Percentiles rank a stretch among this genome's conserved stretches.
Conservation (phyloP, 2,888 invertebrate species). For the Eutolmus rufibarbis region DNA sequence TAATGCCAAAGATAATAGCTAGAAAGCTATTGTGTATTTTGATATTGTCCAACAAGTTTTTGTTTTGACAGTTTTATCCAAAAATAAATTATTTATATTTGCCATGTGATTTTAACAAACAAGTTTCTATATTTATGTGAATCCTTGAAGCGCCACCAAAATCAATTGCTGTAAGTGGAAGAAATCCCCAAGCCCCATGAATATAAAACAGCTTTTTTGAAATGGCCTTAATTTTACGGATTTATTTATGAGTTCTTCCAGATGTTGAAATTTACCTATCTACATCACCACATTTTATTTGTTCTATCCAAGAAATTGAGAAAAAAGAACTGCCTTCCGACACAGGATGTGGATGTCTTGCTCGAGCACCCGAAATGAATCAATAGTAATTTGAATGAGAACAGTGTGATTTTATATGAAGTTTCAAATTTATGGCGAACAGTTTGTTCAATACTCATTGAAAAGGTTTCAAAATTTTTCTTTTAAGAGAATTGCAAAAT, state of each 20-base stretch:
- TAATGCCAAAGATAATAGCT: background rate
- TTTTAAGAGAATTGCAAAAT: background rate
- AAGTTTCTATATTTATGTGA: background rate
- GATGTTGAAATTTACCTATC: background rate
- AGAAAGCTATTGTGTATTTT: background rate
- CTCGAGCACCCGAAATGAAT: background rate
- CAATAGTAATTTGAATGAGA: background rate
- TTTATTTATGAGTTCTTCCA: background rate
- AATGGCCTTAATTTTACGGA: background rate
- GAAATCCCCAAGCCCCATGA: background rate
- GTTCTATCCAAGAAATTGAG: background rate
- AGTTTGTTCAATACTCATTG: background rate
- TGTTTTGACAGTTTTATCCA: background rate
- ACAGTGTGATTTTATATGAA: background rate
- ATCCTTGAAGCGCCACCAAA: background rate
- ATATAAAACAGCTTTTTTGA: background rate
- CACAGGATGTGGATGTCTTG: background rate
- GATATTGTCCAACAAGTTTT: background rate
- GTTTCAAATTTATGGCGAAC: background rate
- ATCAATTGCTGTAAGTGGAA: background rate
- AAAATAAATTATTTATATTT: background rate
- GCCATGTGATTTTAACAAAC: background rate
- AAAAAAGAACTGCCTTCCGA: background rate
- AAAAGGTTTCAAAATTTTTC: background rate
- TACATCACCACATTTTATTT: background rate